Evolutionary conservation across 2,797 vertebrate genomes (phyloP).

Genomic region (Spea hammondii): DNA sequence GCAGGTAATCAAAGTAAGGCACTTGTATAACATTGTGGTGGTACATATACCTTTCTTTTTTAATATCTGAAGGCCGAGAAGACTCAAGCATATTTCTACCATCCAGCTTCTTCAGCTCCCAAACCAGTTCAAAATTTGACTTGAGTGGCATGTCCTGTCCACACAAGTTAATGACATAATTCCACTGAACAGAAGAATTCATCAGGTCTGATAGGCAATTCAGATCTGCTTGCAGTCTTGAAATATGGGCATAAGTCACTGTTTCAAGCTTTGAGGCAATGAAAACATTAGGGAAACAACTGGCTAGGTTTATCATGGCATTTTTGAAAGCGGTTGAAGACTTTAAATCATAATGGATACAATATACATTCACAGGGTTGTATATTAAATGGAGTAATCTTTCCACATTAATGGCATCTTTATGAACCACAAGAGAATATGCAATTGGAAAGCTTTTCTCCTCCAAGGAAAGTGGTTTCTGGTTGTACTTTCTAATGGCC

Average conservation of each 20-base stretch:
- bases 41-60: conserved; percentile 81
- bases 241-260: conserved; percentile 85
- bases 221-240: conserved; percentile 87
- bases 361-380: conserved; percentile 83
- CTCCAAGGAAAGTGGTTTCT: conserved; percentile 65
- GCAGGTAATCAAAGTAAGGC: conserved; percentile 74
- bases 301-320: conserved; percentile 79
- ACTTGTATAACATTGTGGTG: conserved; percentile 75
- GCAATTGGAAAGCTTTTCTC: conserved; percentile 80
- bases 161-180: conserved; percentile 88
- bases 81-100: conserved; percentile 88
- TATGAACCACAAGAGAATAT: conserved; percentile 88
- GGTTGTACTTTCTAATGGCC: conserved; percentile 70
- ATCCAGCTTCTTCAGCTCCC: conserved; percentile 76
- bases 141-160: conserved; percentile 91
- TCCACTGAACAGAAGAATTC: conserved; percentile 79
- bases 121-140: conserved; percentile 80
- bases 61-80: conserved; percentile 73
- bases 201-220: conserved; percentile 88
- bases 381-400: conserved; percentile 85
- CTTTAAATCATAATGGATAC: conserved; percentile 89
- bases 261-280: conserved; percentile 82
- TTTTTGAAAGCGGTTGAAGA: conserved; percentile 74
- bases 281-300: conserved; percentile 83
- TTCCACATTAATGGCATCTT: conserved; percentile 84